These are phyloP conservation scores for Mactromeris polynyma DNA, from an alignment of 2,888 invertebrate genomes.

Conservation along the genomic window DNA sequence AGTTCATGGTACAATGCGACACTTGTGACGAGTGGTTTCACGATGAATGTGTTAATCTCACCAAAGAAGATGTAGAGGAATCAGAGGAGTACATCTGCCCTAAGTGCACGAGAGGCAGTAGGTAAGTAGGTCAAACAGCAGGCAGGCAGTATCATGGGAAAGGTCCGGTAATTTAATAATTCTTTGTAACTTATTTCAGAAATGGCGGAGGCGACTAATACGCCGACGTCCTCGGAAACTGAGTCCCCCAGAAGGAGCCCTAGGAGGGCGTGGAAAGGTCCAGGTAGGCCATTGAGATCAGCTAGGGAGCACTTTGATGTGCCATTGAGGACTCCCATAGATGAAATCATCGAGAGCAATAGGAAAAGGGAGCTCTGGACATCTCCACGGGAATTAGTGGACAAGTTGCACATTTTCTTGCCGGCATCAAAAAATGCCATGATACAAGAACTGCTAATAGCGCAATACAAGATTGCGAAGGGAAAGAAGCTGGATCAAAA, in stretches of 20 bases:
- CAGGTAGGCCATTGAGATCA: not conserved
- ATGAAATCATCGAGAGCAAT: not conserved
- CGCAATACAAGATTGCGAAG: not conserved
- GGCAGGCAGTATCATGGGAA: not conserved
- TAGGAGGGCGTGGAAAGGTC: not conserved
- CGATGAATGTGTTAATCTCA: slow-evolving; percentile 27
- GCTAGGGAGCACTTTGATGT: too few species aligned
- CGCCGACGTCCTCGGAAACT: not conserved
- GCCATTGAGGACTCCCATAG: not conserved
- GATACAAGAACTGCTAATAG: not conserved
- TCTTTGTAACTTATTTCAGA: not conserved
- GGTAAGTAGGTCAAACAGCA: not conserved
- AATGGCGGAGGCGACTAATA: slow-evolving; percentile 5
- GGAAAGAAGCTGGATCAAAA: not conserved
- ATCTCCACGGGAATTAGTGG: not conserved
- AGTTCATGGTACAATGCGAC: slow-evolving; percentile 39
- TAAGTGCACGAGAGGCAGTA: not conserved
- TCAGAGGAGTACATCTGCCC: not conserved
- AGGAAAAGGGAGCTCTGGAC: not conserved
- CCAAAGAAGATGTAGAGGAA: slow-evolving; percentile 10
- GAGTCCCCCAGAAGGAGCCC: not conserved
- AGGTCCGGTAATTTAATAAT: not conserved
- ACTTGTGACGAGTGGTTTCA: slow-evolving; percentile 35
- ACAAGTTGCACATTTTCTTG: not conserved
- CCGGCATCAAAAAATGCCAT: not conserved